phyloP scores from a whole-genome alignment of 2,113 vertebrate genomes.

The Lasiurus borealis region DNA sequence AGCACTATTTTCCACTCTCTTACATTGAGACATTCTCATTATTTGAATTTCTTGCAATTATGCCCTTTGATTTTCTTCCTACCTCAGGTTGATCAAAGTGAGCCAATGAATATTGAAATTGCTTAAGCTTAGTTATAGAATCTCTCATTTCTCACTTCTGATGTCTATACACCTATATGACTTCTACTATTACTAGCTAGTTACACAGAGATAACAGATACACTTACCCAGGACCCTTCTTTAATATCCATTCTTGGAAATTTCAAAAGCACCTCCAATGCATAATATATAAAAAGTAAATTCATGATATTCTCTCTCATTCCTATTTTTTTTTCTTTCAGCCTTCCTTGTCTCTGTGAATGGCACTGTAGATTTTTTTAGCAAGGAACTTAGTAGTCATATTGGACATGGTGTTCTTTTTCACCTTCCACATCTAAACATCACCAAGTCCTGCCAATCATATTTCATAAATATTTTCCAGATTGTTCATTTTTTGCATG shows the following conservation, averaged over 20 bases:
- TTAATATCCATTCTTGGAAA: not conserved
- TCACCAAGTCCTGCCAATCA: not conserved
- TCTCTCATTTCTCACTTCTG: not conserved
- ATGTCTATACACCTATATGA: not conserved
- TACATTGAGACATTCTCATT: not conserved
- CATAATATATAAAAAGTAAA: not conserved
- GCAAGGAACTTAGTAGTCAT: not conserved
- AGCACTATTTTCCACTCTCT: not conserved
- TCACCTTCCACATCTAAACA: not conserved
- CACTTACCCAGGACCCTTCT: not conserved
- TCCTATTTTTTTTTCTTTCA: not conserved
- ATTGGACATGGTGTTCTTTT: not conserved
- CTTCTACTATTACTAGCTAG: not conserved
- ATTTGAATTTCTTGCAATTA: not conserved
- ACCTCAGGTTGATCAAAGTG: not conserved
- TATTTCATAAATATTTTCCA: constrained; percentile 20
- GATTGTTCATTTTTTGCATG: not conserved
- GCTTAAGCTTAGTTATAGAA: not conserved
- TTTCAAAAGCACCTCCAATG: not conserved
- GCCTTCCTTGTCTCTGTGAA: not conserved
- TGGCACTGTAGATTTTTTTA: not conserved
- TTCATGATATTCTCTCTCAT: not conserved
- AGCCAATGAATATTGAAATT: not conserved
- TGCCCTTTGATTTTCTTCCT: not conserved
- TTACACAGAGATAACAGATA: not conserved